A percentile compares a stretch with the other conserved stretches of the same genome.
Evolutionary conservation across 2,113 vertebrate species (phyloP).

Genomic region (human): DNA sequence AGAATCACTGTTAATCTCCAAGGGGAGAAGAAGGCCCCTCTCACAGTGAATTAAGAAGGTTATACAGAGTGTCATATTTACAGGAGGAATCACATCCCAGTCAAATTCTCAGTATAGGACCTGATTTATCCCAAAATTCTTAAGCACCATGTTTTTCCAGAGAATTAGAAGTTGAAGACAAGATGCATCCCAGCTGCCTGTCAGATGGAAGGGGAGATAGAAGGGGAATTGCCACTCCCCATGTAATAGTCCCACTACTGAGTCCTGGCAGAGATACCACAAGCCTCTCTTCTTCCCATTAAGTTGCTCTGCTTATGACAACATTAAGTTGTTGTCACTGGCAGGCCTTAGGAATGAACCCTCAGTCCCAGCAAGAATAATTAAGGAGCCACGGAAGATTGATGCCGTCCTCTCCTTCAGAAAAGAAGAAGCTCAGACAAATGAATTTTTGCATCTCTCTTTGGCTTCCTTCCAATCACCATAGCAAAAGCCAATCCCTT

Average conservation of each 20-base stretch:
- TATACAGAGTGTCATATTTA: not conserved
- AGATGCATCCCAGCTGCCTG: slow-evolving; percentile 23
- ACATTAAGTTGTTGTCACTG: slow-evolving; percentile 42
- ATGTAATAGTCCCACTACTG: not conserved
- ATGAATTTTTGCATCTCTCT: not conserved
- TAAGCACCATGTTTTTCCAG: not conserved
- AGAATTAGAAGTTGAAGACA: not conserved
- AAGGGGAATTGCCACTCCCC: not conserved
- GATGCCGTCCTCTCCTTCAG: not conserved
- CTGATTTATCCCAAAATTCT: not conserved
- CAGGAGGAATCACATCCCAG: not conserved
- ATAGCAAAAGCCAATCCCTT: not conserved
- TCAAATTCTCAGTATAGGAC: not conserved
- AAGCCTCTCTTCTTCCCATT: not conserved
- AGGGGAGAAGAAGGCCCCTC: no score
- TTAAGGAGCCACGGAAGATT: not conserved
- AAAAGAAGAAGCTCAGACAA: slow-evolving; percentile 17
- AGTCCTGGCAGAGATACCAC: not conserved
- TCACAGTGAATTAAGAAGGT: not conserved
- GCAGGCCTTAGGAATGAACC: not conserved
- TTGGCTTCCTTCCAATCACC: not conserved
- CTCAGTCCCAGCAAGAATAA: not conserved
- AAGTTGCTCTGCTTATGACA: slow-evolving; percentile 40
- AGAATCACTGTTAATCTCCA: not conserved
- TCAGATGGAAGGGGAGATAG: not conserved